A percentile compares a stretch with the other conserved stretches of the same genome.
These are phyloP conservation scores for Agapornis canus DNA, from an alignment of 2,797 vertebrate genomes.

Conservation along the genomic window DNA sequence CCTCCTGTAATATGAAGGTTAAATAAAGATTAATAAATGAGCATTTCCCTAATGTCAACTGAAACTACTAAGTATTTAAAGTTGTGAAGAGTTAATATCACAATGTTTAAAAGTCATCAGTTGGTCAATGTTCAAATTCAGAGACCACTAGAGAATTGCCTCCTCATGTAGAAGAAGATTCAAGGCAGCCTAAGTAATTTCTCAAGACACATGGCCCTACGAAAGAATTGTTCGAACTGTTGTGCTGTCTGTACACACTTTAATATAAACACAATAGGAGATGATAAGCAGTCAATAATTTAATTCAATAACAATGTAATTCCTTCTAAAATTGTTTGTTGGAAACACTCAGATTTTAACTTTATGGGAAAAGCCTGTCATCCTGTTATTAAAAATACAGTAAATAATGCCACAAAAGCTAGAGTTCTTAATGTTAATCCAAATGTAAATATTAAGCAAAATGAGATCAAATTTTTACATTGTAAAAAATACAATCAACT, in stretches of 20 bases:
- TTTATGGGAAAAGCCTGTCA: neutral
- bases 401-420: conserved; percentile 30
- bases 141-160: neutral
- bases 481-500: neutral
- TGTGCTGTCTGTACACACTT: neutral
- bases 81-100: neutral
- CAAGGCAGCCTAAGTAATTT: neutral
- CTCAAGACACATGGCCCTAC: neutral
- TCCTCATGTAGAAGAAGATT: neutral
- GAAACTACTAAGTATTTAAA: neutral
- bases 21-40: neutral
- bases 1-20: neutral
- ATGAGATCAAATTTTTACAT: neutral
- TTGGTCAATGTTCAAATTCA: neutral
- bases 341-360: conserved; percentile 34
- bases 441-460: conserved; percentile 31
- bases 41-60: neutral
- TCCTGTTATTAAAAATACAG: conserved; percentile 19
- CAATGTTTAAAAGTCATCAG: neutral
- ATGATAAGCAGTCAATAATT: conserved; percentile 31
- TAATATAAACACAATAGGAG: neutral
- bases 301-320: conserved; percentile 15
- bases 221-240: neutral
- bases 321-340: neutral
- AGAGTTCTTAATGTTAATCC: conserved; percentile 10